Conservation (phyloP, 2,888 invertebrate species). For the Hybos culiciformis region DNA sequence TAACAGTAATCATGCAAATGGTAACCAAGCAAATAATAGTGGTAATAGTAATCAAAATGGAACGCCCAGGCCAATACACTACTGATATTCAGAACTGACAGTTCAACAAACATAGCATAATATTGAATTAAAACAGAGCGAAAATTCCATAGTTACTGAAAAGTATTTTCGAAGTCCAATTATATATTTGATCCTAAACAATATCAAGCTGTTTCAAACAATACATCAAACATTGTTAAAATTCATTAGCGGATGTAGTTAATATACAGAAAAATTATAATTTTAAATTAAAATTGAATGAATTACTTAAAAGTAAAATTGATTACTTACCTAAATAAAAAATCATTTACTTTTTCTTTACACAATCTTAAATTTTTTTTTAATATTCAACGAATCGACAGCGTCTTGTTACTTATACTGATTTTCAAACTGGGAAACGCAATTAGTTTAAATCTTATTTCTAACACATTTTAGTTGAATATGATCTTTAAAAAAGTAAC, state of each 20-base stretch:
- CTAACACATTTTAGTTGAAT: too few species aligned
- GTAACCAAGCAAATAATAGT: conserved; percentile 10
- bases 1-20: conserved; percentile 6
- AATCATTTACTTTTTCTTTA: too few species aligned
- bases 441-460: too few species aligned
- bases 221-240: conserved; percentile 10
- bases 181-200: too few species aligned
- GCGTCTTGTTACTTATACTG: too few species aligned
- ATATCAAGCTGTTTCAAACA: conserved; percentile 1
- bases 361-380: too few species aligned
- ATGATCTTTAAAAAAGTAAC: too few species aligned
- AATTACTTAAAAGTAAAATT: neutral
- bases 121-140: neutral
- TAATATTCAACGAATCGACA: too few species aligned
- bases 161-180: too few species aligned
- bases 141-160: neutral
- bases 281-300: neutral
- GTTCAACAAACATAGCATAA: conserved; percentile 10
- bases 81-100: conserved; percentile 34
- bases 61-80: conserved; percentile 29
- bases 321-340: neutral
- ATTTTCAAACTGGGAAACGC: too few species aligned
- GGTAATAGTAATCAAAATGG: conserved; percentile 14
- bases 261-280: conserved; percentile 6
- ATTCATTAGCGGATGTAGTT: conserved; percentile 10